Conservation (phyloP, 2,113 vertebrate species). For the Solea senegalensis region DNA sequence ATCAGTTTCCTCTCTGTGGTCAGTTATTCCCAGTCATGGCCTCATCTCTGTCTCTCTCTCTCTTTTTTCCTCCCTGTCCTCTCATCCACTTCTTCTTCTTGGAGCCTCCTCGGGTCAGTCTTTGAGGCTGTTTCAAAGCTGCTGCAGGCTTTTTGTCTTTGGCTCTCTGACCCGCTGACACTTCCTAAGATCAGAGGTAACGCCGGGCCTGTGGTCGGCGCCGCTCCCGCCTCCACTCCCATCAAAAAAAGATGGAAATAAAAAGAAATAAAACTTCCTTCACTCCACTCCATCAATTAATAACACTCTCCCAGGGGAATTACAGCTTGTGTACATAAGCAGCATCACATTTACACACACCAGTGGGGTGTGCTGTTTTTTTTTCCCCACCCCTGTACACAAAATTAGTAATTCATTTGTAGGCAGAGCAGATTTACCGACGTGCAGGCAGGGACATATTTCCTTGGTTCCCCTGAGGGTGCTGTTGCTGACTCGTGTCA, state of each 20-base stretch:
- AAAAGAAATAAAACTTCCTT: slow-evolving; percentile 6
- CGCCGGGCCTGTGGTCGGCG: slow-evolving; percentile 9
- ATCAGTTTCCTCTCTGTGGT: background rate
- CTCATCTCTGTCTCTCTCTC: background rate
- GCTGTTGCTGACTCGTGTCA: slow-evolving; percentile 79
- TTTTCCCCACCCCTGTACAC: slow-evolving; percentile 55
- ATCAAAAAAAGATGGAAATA: slow-evolving; percentile 2
- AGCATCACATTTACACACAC: slow-evolving; percentile 23
- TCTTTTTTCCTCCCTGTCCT: slow-evolving; percentile 1
- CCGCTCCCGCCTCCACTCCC: slow-evolving; percentile 22
- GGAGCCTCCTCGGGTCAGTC: slow-evolving; percentile 42
- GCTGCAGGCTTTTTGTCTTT: slow-evolving; percentile 51
- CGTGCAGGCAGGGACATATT: slow-evolving; percentile 72
- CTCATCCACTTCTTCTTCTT: slow-evolving; percentile 9
- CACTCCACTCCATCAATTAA: slow-evolving; percentile 65
- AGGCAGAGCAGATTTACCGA: slow-evolving; percentile 75
- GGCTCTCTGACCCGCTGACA: slow-evolving; percentile 62
- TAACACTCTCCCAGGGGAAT: slow-evolving; percentile 55
- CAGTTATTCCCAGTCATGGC: slow-evolving; percentile 10
- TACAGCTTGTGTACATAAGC: slow-evolving; percentile 62
- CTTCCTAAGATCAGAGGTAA: slow-evolving; percentile 65
- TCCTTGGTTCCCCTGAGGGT: slow-evolving; percentile 70
- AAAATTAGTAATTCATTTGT: slow-evolving; percentile 78
- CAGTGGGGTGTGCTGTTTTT: slow-evolving; percentile 1
- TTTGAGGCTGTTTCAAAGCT: slow-evolving; percentile 64